These are phyloP conservation scores for Hyles vespertilio DNA, from an alignment of 1,140 invertebrate species.

Conservation along the genomic window DNA sequence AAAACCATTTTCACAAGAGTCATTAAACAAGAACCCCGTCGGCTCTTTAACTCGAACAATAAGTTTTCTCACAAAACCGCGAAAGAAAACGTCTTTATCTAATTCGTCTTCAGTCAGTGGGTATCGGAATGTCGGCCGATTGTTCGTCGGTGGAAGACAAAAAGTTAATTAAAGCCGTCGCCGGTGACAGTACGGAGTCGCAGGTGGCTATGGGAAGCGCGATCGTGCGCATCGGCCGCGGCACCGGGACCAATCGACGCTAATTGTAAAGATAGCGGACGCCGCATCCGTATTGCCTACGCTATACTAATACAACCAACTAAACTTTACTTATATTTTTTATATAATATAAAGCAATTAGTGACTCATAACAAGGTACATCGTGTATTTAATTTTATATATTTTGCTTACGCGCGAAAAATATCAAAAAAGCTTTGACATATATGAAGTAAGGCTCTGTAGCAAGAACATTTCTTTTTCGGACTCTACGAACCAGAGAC, in stretches of 20 bases:
- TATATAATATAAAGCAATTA: no score
- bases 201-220: conserved; percentile 69
- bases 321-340: no score
- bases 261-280: conserved; percentile 53
- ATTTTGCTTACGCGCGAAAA: no score
- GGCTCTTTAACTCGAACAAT: no score
- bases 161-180: conserved; percentile 61
- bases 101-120: conserved; percentile 13
- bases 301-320: not conserved
- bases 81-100: conserved; percentile 20
- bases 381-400: no score
- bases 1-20: not conserved
- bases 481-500: no score
- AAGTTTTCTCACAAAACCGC: not conserved
- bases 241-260: conserved; percentile 64
- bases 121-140: conserved; percentile 34
- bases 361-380: no score
- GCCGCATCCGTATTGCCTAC: conserved; percentile 4
- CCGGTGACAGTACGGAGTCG: conserved; percentile 37
- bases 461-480: no score
- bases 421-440: no score
- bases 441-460: no score
- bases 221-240: conserved; percentile 62
- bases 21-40: no score
- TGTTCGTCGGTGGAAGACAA: conserved; percentile 37